These are phyloP conservation scores for Dendrocincla tyrannina DNA, from an alignment of 2,797 vertebrate genomes.

Conservation along the genomic window DNA sequence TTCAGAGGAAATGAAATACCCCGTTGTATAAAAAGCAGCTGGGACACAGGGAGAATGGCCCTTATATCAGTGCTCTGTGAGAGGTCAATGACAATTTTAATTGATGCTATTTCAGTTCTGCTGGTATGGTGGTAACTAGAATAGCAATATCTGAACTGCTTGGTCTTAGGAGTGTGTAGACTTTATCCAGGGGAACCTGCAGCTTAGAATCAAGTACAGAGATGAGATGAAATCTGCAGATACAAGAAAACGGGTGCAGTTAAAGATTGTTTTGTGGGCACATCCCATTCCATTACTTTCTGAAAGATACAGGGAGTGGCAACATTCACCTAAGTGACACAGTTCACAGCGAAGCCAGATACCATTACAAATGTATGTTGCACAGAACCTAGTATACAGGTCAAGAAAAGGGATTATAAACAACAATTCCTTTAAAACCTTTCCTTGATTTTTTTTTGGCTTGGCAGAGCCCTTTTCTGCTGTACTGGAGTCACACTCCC, in stretches of 20 bases:
- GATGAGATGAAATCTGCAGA: neutral
- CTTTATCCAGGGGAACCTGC: neutral
- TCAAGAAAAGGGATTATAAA: neutral
- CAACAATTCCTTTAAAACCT: neutral
- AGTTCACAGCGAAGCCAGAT: neutral
- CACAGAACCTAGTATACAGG: neutral
- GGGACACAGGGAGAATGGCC: slow-evolving; percentile 36
- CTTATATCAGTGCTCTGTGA: slow-evolving; percentile 22
- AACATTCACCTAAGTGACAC: neutral
- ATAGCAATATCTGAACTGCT: slow-evolving; percentile 46
- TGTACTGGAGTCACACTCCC: neutral
- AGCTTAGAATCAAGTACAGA: neutral
- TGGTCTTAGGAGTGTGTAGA: slow-evolving; percentile 36
- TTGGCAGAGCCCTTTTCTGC: neutral
- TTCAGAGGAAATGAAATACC: slow-evolving; percentile 51
- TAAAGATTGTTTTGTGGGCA: neutral
- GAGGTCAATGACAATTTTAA: slow-evolving; percentile 70
- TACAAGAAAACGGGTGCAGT: neutral
- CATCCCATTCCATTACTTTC: neutral
- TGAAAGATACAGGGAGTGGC: neutral
- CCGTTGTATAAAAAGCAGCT: slow-evolving; percentile 58
- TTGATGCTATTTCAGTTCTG: slow-evolving; percentile 69
- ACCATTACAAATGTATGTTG: neutral
- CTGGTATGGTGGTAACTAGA: slow-evolving; percentile 26
- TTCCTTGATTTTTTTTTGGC: neutral